Evolutionary conservation across 53 echinoderm and acorn worm genomes (phyloP), one percentile per base, ranked within the genome.

Genomic region (Holothuria scabra): DNA sequence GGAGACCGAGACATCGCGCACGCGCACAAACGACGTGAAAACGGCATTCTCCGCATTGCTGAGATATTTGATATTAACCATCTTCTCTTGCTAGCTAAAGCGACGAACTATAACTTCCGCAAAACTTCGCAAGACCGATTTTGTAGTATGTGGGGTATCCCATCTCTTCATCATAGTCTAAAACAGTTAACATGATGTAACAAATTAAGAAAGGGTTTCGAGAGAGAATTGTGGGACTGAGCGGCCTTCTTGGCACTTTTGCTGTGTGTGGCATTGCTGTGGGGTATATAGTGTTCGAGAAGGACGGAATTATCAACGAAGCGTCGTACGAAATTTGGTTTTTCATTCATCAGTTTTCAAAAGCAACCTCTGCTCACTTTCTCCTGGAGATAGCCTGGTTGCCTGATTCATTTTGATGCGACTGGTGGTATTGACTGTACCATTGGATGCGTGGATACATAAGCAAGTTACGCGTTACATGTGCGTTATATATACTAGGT

Each of bases 31-130:
- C 21, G 9, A 44, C 72, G 72, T 72, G 16, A 12, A 46, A 72
- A 72, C 72, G 37, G 46, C 72, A 72, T 72, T 72, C 72, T 38
- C 72, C 18, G 46, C 72, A 72, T 72, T 24, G 44, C 72, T 72
- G 44, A 72, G 72, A 72, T 72, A 46, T 12, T 44, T 46, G 72
- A 72, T 72, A 34, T 26, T 24, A 72, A 22, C 24, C 72, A 72
- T 72, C 72, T 72, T 72, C 72, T 44, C 22, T 44, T 72, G 46
- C 46, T 13, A n/a, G 48, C 37, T 41, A 48, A n/a, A n/a, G 44
- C 28, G 48, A 46, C 37, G 69, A 28, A 69, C 19, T 52, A 52
- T 14, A 24, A 72, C 44, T 72, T 44, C 44, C 21, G 12, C 46
- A 52, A 52, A 23, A 48, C 21, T 20, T 22, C 19, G 44, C 48